Evolutionary conservation across 2,113 vertebrate species (phyloP).

Genomic region (Sylvia atricapilla): DNA sequence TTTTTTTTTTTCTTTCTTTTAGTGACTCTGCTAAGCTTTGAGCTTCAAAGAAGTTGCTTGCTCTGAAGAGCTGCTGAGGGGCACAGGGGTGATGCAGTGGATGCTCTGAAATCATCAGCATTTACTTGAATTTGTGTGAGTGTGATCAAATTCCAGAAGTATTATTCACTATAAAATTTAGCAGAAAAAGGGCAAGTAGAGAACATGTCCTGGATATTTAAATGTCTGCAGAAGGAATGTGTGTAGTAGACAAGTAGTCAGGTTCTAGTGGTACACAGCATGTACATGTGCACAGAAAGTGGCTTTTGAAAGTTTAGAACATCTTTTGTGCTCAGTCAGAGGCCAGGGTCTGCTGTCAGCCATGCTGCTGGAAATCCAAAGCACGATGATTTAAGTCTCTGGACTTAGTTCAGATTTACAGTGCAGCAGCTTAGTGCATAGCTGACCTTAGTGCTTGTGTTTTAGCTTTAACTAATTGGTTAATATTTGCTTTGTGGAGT

Average conservation of each 20-base stretch:
- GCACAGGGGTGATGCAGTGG: background rate
- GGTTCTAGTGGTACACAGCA: background rate
- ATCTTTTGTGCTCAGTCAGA: background rate
- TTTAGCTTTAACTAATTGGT: slow-evolving; percentile 55
- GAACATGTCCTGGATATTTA: background rate
- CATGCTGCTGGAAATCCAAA: background rate
- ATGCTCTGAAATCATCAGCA: background rate
- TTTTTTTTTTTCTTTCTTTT: background rate
- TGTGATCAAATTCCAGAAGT: background rate
- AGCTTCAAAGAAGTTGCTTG: background rate
- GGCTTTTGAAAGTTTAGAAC: background rate
- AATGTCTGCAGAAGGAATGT: background rate
- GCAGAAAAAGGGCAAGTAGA: background rate
- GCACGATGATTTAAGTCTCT: background rate
- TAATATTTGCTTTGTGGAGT: slow-evolving; percentile 58
- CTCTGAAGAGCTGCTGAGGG: background rate
- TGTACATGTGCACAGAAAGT: background rate
- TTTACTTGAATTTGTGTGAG: background rate
- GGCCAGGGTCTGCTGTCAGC: background rate
- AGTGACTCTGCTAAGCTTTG: background rate
- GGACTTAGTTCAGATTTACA: slow-evolving; percentile 27
- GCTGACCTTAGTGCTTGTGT: slow-evolving; percentile 9
- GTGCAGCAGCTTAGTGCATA: background rate
- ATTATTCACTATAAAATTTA: background rate
- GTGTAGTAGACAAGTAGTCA: background rate